Evolutionary conservation across 2,888 invertebrate genomes (phyloP).

Genomic region (Papilio demoleus): DNA sequence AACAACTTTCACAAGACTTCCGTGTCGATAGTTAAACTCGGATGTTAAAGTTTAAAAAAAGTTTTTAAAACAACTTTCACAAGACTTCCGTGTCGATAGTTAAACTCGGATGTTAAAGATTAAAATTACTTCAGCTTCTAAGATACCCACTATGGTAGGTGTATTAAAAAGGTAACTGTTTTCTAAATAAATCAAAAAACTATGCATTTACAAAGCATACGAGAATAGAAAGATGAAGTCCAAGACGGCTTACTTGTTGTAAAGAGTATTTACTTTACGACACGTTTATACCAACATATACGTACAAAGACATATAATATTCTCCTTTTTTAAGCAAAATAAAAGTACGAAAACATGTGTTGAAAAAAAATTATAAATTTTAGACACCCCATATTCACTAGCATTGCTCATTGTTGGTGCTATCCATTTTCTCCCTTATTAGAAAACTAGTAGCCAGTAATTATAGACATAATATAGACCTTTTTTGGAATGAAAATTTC

Average conservation of each 20-base stretch:
- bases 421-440: too few species aligned
- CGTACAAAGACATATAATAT: too few species aligned
- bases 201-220: conserved; percentile 1
- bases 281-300: neutral
- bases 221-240: too few species aligned
- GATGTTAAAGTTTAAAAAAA: conserved; percentile 22
- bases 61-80: conserved; percentile 18
- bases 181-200: conserved; percentile 2
- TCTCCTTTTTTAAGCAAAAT: too few species aligned
- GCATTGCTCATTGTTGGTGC: too few species aligned
- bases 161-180: conserved; percentile 9
- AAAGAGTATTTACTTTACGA: neutral
- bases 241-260: too few species aligned
- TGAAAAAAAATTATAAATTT: too few species aligned
- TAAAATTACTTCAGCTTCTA: conserved; percentile 20
- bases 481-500: too few species aligned
- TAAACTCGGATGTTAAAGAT: conserved; percentile 20
- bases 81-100: conserved; percentile 23
- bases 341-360: too few species aligned
- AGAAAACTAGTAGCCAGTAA: too few species aligned
- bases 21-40: conserved; percentile 24
- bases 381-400: too few species aligned
- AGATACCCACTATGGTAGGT: conserved; percentile 13
- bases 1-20: conserved; percentile 22
- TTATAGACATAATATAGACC: too few species aligned